A percentile compares a stretch with the other conserved stretches of the same genome.
These are phyloP conservation scores for Tor tambroides DNA, from an alignment of 2,113 vertebrate species.

Conservation along the genomic window DNA sequence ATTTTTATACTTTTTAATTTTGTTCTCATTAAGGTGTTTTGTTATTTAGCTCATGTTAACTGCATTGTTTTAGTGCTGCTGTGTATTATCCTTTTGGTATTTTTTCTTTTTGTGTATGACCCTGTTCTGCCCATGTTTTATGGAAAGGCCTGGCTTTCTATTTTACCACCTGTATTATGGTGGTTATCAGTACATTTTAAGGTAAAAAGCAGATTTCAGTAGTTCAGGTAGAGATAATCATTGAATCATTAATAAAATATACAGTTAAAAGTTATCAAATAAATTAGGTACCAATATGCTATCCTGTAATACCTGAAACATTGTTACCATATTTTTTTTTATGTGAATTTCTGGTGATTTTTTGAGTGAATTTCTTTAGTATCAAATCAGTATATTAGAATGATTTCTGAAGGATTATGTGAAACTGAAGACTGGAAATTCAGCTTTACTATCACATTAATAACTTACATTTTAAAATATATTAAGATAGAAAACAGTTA, in stretches of 20 bases:
- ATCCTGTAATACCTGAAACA: not conserved
- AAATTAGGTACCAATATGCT: not conserved
- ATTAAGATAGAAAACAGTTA: not conserved
- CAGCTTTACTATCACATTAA: no score
- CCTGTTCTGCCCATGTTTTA: not conserved
- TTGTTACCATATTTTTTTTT: not conserved
- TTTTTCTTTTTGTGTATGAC: not conserved
- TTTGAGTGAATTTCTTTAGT: not conserved
- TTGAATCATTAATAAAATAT: not conserved
- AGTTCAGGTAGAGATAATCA: not conserved
- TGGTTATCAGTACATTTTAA: no score
- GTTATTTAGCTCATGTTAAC: not conserved
- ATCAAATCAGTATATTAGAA: not conserved
- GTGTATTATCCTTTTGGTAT: not conserved
- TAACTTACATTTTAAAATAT: no score
- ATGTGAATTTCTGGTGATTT: not conserved
- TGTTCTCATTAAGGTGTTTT: not conserved
- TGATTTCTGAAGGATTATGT: not conserved
- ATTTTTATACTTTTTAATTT: no score
- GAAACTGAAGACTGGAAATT: not conserved
- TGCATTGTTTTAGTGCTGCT: not conserved
- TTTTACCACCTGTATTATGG: not conserved
- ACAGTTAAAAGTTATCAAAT: not conserved
- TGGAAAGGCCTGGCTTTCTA: not conserved
- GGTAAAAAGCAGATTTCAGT: not conserved